phyloP scores from a whole-genome alignment of 2,797 vertebrate species.

The Otus scops region DNA sequence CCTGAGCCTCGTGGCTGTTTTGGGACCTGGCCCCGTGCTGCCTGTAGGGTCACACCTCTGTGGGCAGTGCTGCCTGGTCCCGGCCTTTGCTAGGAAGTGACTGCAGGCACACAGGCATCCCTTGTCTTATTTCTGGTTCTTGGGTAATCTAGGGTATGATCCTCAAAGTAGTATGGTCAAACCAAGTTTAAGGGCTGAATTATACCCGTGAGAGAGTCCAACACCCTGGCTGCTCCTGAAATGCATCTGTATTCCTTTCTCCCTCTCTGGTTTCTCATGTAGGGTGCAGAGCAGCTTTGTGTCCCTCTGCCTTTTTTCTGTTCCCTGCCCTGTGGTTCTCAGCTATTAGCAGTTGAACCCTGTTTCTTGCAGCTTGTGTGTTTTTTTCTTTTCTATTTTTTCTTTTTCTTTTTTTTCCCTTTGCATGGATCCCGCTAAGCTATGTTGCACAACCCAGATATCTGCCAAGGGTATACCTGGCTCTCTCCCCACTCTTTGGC shows the following conservation, averaged over 20 bases:
- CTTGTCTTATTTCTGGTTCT: neutral
- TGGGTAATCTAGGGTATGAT: neutral
- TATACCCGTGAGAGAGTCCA: neutral
- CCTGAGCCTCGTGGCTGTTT: accelerated
- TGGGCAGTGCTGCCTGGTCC: neutral
- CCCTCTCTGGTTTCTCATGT: neutral
- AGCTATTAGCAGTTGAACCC: neutral
- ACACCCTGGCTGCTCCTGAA: neutral
- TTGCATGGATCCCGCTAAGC: neutral
- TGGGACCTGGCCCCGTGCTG: neutral
- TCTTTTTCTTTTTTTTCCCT: accelerated
- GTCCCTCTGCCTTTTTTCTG: neutral
- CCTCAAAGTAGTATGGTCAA: neutral
- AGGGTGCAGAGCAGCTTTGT: neutral
- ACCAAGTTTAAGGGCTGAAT: neutral
- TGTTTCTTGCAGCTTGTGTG: neutral
- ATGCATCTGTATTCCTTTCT: neutral
- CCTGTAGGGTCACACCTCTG: neutral
- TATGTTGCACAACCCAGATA: neutral
- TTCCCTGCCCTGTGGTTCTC: neutral
- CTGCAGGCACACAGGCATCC: neutral
- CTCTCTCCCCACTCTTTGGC: neutral
- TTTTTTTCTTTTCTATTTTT: no score
- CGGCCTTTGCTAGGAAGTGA: neutral
- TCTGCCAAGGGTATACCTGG: neutral